Evolutionary conservation across 1,140 invertebrate species (phyloP).

Genomic region (Lordiphosa mommai): DNA sequence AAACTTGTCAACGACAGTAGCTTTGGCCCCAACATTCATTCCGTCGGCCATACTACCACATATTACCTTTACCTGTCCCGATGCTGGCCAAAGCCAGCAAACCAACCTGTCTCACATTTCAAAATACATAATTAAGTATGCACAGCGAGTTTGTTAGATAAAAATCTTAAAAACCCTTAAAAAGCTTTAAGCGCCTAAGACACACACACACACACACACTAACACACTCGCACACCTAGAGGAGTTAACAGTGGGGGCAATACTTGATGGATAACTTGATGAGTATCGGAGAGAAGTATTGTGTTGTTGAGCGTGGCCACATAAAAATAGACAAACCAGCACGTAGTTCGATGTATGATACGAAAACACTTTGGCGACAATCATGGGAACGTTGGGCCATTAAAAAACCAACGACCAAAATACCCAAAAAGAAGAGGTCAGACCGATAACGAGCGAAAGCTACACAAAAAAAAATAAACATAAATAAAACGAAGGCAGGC

Average conservation of each 20-base stretch:
- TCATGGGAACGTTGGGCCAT: slow-evolving; percentile 62
- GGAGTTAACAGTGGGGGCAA: slow-evolving; percentile 41
- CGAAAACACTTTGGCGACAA: slow-evolving; percentile 77
- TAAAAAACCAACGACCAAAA: slow-evolving; percentile 11
- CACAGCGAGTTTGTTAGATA: slow-evolving; percentile 78
- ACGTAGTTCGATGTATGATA: slow-evolving; percentile 71
- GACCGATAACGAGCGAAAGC: slow-evolving; percentile 73
- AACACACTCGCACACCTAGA: not conserved
- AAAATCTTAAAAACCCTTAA: slow-evolving; percentile 78
- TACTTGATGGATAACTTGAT: slow-evolving; percentile 78
- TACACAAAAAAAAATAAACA: slow-evolving; percentile 38
- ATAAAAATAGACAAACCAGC: slow-evolving; percentile 46
- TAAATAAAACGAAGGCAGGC: slow-evolving; percentile 12
- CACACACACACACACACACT: slow-evolving; percentile 29
- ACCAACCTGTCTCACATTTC: slow-evolving; percentile 74
- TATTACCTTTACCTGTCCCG: too few relatives aligned
- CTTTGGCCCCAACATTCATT: slow-evolving; percentile 25
- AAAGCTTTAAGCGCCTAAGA: slow-evolving; percentile 77
- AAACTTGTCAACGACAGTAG: slow-evolving; percentile 68
- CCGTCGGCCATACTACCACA: slow-evolving; percentile 17
- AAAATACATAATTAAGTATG: slow-evolving; percentile 78
- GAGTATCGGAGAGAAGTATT: slow-evolving; percentile 49
- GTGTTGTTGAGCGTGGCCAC: not conserved
- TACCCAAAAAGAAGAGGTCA: slow-evolving; percentile 64
- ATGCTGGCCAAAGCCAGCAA: slow-evolving; percentile 10